Percentiles rank a stretch among this genome's conserved stretches.
These are phyloP conservation scores for Hippocampus barbouri DNA, from an alignment of 2,113 vertebrate species.

Conservation along the genomic window DNA sequence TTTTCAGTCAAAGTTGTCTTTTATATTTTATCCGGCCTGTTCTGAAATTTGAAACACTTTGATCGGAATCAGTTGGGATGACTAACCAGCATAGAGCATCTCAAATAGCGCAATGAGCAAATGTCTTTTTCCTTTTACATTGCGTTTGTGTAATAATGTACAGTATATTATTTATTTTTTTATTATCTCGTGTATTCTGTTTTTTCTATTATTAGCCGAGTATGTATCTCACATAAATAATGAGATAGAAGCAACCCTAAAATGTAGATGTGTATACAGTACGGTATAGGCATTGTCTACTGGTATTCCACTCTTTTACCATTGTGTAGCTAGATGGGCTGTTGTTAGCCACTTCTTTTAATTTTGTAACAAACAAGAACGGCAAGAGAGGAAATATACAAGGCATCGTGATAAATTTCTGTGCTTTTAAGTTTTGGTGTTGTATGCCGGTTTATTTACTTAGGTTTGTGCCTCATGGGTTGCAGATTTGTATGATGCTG, in stretches of 20 bases:
- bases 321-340: no score
- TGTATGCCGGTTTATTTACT: neutral
- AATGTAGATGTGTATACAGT: no score
- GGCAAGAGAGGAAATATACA: no score
- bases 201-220: no score
- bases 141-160: neutral
- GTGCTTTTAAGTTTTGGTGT: neutral
- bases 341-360: no score
- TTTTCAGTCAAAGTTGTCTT: conserved; percentile 10
- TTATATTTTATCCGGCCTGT: conserved; percentile 1
- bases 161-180: no score
- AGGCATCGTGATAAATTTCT: neutral
- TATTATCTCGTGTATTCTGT: no score
- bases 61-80: neutral
- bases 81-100: neutral
- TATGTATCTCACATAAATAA: no score
- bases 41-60: neutral
- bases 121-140: neutral
- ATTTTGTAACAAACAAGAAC: no score
- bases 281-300: no score
- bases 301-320: no score
- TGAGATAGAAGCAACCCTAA: no score
- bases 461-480: neutral
- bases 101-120: neutral
- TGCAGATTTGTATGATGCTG: neutral